These are phyloP conservation scores for Aurelia aurita DNA, from an alignment of 30 jellyfish, hydroid and myxozoan species.

Conservation along the genomic window DNA sequence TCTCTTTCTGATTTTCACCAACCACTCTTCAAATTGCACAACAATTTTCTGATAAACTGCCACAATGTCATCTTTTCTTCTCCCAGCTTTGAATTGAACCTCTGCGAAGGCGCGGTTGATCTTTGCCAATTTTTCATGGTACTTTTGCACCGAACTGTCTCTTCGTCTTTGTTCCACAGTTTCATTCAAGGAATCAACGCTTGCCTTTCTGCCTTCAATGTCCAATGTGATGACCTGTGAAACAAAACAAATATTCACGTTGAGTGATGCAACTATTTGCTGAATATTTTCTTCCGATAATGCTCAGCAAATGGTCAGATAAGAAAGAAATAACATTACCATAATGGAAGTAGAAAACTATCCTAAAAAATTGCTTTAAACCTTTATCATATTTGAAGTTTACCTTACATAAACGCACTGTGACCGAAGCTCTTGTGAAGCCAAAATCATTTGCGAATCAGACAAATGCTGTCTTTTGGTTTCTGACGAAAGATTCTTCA, in stretches of 20 bases:
- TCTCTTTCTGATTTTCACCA: conserved; percentile 45
- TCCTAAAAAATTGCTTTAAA: no score
- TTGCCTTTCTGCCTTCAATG: conserved; percentile 91
- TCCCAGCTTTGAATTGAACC: conserved; percentile 55
- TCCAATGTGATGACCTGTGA: conserved; percentile 76
- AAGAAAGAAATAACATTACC: no score
- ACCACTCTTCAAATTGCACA: conserved; percentile 87
- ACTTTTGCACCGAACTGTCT: conserved; percentile 75
- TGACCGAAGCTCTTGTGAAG: no score
- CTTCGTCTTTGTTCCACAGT: conserved; percentile 65
- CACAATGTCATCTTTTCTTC: conserved; percentile 83
- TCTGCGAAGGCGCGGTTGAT: conserved; percentile 77
- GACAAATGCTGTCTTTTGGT: no score
- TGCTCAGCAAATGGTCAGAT: no score
- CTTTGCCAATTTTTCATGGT: conserved; percentile 66
- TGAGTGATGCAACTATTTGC: not conserved
- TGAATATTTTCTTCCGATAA: no score
- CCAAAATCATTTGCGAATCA: no score
- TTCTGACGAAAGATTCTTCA: no score
- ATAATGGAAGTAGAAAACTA: no score
- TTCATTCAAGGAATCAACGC: conserved; percentile 70
- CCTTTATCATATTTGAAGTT: no score
- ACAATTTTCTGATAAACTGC: conserved; percentile 78
- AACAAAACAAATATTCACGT: not conserved
- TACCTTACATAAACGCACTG: no score